Conservation (phyloP, 2,888 invertebrate species). For the Synergus itoensis region DNA sequence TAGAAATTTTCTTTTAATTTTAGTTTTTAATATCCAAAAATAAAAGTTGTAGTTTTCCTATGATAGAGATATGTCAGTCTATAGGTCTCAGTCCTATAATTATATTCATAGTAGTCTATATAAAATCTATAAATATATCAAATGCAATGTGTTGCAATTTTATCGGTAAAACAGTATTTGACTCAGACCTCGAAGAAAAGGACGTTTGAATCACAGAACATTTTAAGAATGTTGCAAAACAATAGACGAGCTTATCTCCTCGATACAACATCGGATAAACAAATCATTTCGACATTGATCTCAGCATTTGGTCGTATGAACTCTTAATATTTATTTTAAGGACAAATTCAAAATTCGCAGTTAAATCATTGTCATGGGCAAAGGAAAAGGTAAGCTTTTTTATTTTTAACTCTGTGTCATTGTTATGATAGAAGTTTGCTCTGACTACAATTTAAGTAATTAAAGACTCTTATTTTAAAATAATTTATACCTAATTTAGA, state of each 20-base stretch:
- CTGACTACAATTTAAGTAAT: neutral
- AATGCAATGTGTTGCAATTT: constrained; percentile 31
- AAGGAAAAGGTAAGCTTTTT: constrained; percentile 63
- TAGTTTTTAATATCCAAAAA: neutral
- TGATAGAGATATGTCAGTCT: neutral
- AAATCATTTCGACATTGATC: neutral
- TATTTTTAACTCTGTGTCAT: constrained; percentile 46
- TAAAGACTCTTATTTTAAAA: neutral
- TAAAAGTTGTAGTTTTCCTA: neutral
- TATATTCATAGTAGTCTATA: neutral
- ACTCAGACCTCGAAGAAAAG: constrained; percentile 43
- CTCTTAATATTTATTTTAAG: constrained; percentile 36
- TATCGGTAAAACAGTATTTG: constrained; percentile 48
- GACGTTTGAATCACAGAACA: constrained; percentile 48
- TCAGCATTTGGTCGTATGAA: neutral
- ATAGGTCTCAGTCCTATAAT: constrained; percentile 4
- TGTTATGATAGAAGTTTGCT: constrained; percentile 40
- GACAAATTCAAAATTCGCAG: constrained; percentile 42
- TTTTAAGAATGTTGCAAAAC: constrained; percentile 41
- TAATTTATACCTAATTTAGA: no score
- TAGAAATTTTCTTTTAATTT: neutral
- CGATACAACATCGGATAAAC: neutral
- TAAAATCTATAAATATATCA: constrained; percentile 15
- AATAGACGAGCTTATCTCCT: constrained; percentile 1
- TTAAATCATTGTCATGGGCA: constrained; percentile 57